Evolutionary conservation across 2,888 invertebrate species (phyloP).

Genomic region (Tipula helvola): DNA sequence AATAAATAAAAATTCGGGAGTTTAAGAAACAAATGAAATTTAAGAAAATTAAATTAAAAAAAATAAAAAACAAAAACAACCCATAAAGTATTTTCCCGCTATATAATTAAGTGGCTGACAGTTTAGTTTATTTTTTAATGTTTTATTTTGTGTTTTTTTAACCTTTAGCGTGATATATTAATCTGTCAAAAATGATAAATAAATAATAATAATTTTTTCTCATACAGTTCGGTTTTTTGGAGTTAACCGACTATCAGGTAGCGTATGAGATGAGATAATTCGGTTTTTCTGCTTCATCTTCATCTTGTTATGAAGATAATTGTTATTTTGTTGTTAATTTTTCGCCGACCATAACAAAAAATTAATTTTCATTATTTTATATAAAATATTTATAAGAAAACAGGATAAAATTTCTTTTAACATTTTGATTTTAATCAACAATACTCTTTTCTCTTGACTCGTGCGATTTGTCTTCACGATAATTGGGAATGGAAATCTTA

Average conservation of each 20-base stretch:
- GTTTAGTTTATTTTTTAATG: neutral
- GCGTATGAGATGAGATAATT: neutral
- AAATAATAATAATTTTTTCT: neutral
- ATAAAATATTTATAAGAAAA: neutral
- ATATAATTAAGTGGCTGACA: slow-evolving; percentile 9
- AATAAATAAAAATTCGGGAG: neutral
- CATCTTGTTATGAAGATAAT: neutral
- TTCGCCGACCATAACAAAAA: neutral
- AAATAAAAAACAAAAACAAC: neutral
- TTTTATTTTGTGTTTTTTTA: neutral
- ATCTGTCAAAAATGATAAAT: slow-evolving; percentile 7
- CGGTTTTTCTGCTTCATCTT: neutral
- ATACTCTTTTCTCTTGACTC: neutral
- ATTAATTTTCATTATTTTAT: neutral
- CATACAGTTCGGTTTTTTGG: neutral
- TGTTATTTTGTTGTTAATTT: neutral
- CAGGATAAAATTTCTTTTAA: neutral
- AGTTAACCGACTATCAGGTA: neutral
- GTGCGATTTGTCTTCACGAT: neutral
- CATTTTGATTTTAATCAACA: neutral
- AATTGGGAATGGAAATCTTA: neutral
- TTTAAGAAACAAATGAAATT: neutral
- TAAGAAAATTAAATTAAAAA: neutral
- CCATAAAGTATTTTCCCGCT: slow-evolving; percentile 6
- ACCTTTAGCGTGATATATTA: slow-evolving; percentile 8